Evolutionary conservation across 2,797 vertebrate genomes (phyloP), one percentile per base, ranked within the genome.

Genomic region (Lycodopsis pacificus): DNA sequence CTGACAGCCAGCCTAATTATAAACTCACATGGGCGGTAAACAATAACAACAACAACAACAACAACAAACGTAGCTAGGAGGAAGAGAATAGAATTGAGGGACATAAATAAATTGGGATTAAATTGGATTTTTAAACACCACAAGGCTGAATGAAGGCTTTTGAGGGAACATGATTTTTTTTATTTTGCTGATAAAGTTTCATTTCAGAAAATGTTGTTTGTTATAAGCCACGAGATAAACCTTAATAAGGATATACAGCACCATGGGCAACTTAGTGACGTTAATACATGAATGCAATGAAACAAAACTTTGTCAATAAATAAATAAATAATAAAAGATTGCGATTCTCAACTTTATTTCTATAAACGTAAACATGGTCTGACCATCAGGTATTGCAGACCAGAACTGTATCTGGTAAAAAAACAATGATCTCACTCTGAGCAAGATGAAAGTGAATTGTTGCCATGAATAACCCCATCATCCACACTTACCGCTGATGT

Each of bases 31-130:
- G 86, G 86, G 71, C 56, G 82, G 78, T 73, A 88, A 93, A 93
- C 86, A 93, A 91, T 36, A 88, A 93, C 81, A 88, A 93, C 84
- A 93, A 91, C 56, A 82, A 67, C 82, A 88, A 83, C 84, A 93
- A 91, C 56, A 82, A 67, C 82, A 88, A 83, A 85, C 67, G 83
- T 2, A 51, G 25, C 54, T 25, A 38, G 38, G 67, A 70, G 57
- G 72, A 20, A 10, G 6, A 66, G 40, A 51, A 63, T 7, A 48
- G 11, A 71, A n/a, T 25, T 14, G 1, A 27, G 30, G 44, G 7
- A 34, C 32, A 34, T 7, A 1, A 0, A 34, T 7, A 1, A 0
- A 34, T 34, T 7, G 32, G 7, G 22, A 48, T 2, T 13, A 5
- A 14, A 22, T 1, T 53, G 13, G 0, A 5, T 54, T 4, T 65